Base-by-base conservation (phyloP, 2,888 invertebrate genomes). In the Cerceris ruficornis region DNA sequence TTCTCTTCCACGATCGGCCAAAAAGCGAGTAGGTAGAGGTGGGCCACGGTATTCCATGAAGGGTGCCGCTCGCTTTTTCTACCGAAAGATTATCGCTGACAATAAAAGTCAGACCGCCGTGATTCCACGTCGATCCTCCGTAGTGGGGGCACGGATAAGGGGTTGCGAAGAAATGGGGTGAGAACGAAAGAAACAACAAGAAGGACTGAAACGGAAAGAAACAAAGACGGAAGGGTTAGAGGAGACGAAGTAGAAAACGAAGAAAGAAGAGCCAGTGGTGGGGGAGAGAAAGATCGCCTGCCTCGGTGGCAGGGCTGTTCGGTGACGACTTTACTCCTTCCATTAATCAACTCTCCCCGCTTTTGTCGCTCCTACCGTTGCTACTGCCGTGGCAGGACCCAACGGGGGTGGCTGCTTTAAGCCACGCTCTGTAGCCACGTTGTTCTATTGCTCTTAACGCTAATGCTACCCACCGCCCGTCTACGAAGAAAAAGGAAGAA, bases 381-480 rank as follows among this genome's bases (percentile, higher is more conserved):
- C 72, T 72, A 64, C 66, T 66, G 59, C 65, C 78, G 66, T 65
- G 65, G 58, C 70, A 50, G 59, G 41, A 46, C 60, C 42, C 71
- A 55, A n/a, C 57, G 66, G 77, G 78, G 80, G 76, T 83, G 85
- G 81, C 76, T 82, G 83, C 83, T 86, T 82, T 86, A 84, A 85
- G 86, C 84, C 84, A 87, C 87, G 87, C 87, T 90, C 85, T 84
- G 85, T 87, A 88, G 88, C 83, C 87, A 87, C 88, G 89, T 90
- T 90, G 89, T 90, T 89, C 89, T 85, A 87, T 85, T 86, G 90
- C 89, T 90, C 85, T 90, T 89, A 90, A 87, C 87, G 90, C 82
- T 90, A 90, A 90, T 90, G 89, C 86, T 88, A 86, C 86, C 85
- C 84, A 81, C 84, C 81, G 70, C 79, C 77, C 72, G 78, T 61